phyloP scores from a whole-genome alignment of 2,797 vertebrate genomes.

The Thalassophryne amazonica region DNA sequence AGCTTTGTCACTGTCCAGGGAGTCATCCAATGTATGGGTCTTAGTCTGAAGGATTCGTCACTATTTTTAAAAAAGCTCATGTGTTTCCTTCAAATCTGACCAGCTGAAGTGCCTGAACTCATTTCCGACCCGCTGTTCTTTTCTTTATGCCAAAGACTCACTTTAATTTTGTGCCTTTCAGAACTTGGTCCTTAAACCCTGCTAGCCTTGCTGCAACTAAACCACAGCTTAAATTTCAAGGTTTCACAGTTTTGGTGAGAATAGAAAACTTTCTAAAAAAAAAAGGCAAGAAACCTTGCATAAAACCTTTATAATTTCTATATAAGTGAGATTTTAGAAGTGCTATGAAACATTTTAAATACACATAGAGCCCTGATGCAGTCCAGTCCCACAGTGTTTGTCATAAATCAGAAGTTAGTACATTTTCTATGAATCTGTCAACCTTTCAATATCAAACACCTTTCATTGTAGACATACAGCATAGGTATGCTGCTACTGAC shows the following conservation, averaged over 20 bases:
- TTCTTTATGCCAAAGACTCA: not conserved
- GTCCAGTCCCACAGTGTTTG: conserved; percentile 6
- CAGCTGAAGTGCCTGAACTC: not conserved
- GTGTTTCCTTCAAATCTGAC: not conserved
- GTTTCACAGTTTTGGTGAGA: not conserved
- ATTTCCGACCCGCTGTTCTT: not conserved
- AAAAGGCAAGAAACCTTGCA: too few relatives aligned
- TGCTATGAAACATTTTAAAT: not conserved
- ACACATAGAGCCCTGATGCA: conserved; percentile 8
- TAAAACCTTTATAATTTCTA: too few relatives aligned
- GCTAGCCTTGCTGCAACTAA: not conserved
- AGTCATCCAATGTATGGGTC: too few relatives aligned
- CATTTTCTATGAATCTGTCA: too few relatives aligned
- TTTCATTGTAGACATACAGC: too few relatives aligned
- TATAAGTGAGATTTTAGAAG: too few relatives aligned
- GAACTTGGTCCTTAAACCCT: not conserved
- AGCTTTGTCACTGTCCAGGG: too few relatives aligned
- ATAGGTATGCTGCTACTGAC: too few relatives aligned
- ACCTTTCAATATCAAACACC: too few relatives aligned
- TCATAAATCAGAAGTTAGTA: too few relatives aligned
- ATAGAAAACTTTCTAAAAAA: not conserved
- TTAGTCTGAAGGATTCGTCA: too few relatives aligned
- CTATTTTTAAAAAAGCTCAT: too few relatives aligned
- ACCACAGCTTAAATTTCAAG: not conserved
- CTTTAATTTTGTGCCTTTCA: not conserved